Evolutionary conservation across 1,140 invertebrate genomes (phyloP).

Genomic region (Orchesella cincta): DNA sequence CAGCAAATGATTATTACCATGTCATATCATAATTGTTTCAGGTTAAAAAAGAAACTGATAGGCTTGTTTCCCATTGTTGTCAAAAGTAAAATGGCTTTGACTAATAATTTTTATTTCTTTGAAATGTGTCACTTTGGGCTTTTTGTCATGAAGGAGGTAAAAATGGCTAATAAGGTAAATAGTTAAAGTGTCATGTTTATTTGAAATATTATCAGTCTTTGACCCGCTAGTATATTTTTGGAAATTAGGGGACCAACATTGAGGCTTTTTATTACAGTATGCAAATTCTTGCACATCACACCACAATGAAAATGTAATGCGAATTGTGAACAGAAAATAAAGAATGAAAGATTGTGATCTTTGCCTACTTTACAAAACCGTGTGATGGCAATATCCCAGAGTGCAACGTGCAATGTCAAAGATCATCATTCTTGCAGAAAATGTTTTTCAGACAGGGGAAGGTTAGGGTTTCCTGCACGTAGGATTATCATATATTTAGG

Average conservation of each 20-base stretch:
- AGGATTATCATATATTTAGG: no score
- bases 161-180: not conserved
- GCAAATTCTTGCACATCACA: no score
- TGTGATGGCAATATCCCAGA: no score
- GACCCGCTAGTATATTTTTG: conserved; percentile 9
- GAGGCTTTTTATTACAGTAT: not conserved
- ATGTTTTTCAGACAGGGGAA: not conserved
- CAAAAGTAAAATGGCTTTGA: no score
- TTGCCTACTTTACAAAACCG: conserved; percentile 16
- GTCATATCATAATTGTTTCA: not conserved
- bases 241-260: not conserved
- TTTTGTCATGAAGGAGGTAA: not conserved
- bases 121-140: not conserved
- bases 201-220: not conserved
- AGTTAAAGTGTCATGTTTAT: not conserved
- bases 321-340: not conserved
- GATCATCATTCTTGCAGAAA: conserved; percentile 14
- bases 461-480: conserved; percentile 19
- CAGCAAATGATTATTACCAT: not conserved
- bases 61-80: no score
- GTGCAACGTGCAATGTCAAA: not conserved
- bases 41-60: not conserved
- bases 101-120: not conserved
- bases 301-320: not conserved
- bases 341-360: no score